phyloP scores from a whole-genome alignment of 1,140 invertebrate species.

The Zaprionus lachaisei region DNA sequence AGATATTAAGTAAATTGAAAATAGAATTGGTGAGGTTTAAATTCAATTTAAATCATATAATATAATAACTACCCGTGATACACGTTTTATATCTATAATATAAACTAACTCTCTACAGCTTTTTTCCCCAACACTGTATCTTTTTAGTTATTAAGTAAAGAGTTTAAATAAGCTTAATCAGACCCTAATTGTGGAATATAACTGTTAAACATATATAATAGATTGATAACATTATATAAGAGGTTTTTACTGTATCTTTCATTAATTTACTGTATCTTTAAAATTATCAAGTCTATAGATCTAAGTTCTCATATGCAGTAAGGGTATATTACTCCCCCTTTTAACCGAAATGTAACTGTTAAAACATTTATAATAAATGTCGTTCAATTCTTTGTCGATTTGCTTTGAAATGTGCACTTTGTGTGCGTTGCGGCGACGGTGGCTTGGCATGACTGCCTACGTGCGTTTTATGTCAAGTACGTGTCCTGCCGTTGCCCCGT shows the following conservation, averaged over 20 bases:
- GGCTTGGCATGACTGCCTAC: slow-evolving; percentile 40
- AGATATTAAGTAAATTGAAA: not conserved
- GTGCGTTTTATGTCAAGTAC: slow-evolving; percentile 73
- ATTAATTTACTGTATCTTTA: not conserved
- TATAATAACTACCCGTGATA: too few relatives aligned
- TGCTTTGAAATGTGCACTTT: slow-evolving; percentile 51
- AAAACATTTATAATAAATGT: slow-evolving; percentile 47
- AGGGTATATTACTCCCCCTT: not conserved
- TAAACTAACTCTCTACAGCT: too few relatives aligned
- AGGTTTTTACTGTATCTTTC: too few relatives aligned
- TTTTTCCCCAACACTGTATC: too few relatives aligned
- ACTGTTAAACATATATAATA: too few relatives aligned
- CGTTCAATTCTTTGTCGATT: slow-evolving; percentile 39
- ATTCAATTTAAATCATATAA: not conserved
- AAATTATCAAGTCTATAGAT: not conserved
- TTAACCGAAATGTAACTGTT: slow-evolving; percentile 25
- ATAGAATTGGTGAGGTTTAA: not conserved
- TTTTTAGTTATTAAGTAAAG: too few relatives aligned
- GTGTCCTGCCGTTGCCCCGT: slow-evolving; percentile 49
- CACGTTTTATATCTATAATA: too few relatives aligned
- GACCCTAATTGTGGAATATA: too few relatives aligned
- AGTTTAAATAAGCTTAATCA: too few relatives aligned
- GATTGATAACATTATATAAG: too few relatives aligned
- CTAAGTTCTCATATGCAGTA: not conserved
- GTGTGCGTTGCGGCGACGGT: slow-evolving; percentile 18